Evolutionary conservation across 2,797 vertebrate species (phyloP).

Genomic region (Leuciscus waleckii): DNA sequence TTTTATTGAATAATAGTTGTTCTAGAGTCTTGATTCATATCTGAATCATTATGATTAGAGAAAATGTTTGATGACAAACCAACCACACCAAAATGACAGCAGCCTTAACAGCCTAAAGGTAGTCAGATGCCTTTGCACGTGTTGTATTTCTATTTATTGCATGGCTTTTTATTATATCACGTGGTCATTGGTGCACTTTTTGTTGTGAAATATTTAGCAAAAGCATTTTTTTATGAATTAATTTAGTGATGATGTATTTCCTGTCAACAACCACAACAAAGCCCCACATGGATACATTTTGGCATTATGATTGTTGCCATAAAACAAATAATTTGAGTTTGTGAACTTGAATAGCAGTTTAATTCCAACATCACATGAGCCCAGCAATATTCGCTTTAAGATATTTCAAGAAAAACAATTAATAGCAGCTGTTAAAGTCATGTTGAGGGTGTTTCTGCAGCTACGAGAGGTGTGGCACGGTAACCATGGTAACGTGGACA

Average conservation of each 20-base stretch:
- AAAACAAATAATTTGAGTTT: neutral
- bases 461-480: neutral
- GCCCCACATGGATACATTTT: neutral
- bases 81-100: neutral
- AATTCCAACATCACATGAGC: neutral
- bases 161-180: neutral
- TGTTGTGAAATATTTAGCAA: neutral
- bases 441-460: neutral
- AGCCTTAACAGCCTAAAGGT: neutral
- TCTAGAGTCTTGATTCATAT: neutral
- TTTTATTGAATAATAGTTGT: neutral
- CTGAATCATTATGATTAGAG: neutral
- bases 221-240: neutral
- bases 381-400: neutral
- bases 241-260: neutral
- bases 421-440: constrained; percentile 22
- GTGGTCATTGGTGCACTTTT: neutral
- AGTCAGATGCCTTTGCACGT: neutral
- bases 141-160: neutral
- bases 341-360: neutral
- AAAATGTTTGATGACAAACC: neutral
- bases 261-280: neutral
- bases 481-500: constrained; percentile 2
- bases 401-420: neutral
- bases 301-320: neutral